These are phyloP conservation scores for Amphipyra berbera DNA, from an alignment of 2,888 invertebrate genomes.

Conservation along the genomic window DNA sequence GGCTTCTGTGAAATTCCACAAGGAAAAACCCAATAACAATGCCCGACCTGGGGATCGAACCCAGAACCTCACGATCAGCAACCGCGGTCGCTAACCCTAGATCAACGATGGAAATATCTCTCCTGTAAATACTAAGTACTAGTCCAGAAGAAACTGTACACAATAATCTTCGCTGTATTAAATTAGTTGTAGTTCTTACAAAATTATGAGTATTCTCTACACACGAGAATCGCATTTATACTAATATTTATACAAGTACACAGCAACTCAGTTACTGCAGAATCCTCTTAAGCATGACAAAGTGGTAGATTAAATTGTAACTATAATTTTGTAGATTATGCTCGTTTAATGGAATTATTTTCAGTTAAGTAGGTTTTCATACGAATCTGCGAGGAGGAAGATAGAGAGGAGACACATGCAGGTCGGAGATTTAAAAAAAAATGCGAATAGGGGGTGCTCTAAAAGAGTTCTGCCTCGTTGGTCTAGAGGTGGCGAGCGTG, in stretches of 20 bases:
- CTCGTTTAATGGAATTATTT: constrained; percentile 39
- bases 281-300: constrained; percentile 46
- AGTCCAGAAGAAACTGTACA: background rate
- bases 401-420: background rate
- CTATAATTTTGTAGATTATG: constrained; percentile 47
- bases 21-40: too few relatives aligned
- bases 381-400: background rate
- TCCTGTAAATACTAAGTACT: too few relatives aligned
- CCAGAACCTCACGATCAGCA: too few relatives aligned
- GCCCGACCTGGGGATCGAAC: too few relatives aligned
- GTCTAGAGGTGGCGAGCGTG: too few relatives aligned
- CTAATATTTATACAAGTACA: constrained; percentile 28
- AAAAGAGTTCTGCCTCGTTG: too few relatives aligned
- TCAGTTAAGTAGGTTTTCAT: constrained; percentile 32
- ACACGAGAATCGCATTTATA: constrained; percentile 29
- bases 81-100: too few relatives aligned
- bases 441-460: too few relatives aligned
- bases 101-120: too few relatives aligned
- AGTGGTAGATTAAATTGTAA: constrained; percentile 42
- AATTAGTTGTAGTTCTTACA: constrained; percentile 7
- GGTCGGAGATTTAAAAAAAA: background rate
- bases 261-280: constrained; percentile 13
- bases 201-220: constrained; percentile 10
- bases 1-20: too few relatives aligned
- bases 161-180: too few relatives aligned